These are phyloP conservation scores for Epinephelus coioides DNA, from an alignment of 2,797 vertebrate species.

Conservation along the genomic window DNA sequence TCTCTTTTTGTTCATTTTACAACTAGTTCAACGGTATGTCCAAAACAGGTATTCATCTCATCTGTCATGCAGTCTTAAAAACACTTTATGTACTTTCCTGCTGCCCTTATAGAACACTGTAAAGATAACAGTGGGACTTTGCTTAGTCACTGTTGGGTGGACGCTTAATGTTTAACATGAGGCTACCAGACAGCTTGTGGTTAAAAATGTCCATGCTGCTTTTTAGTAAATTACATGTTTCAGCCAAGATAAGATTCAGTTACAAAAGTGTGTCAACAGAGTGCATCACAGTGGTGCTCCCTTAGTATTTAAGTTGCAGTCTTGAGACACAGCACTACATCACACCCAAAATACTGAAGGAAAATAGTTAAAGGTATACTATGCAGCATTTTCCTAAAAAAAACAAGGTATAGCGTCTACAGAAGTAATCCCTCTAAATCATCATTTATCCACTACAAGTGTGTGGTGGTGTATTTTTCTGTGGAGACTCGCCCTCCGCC, in stretches of 20 bases:
- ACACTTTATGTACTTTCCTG: background rate
- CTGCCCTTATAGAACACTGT: slow-evolving; percentile 38
- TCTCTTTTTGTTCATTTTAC: background rate
- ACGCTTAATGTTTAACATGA: slow-evolving; percentile 65
- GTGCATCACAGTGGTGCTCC: background rate
- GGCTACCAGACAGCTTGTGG: slow-evolving; percentile 16
- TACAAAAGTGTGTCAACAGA: background rate
- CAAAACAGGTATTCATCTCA: background rate
- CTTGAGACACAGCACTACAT: background rate
- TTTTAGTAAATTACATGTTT: slow-evolving; percentile 54
- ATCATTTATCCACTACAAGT: too few relatives aligned
- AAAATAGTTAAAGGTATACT: too few relatives aligned
- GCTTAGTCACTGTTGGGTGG: slow-evolving; percentile 53
- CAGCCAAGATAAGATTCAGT: slow-evolving; percentile 34
- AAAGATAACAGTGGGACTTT: slow-evolving; percentile 62
- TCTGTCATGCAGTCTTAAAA: slow-evolving; percentile 5
- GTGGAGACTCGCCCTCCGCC: too few relatives aligned
- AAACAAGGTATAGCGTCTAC: too few relatives aligned
- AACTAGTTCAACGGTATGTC: background rate
- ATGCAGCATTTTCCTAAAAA: too few relatives aligned
- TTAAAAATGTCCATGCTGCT: slow-evolving; percentile 14
- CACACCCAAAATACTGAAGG: background rate
- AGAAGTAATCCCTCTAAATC: too few relatives aligned
- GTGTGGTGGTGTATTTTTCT: too few relatives aligned
- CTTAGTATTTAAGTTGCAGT: background rate